A percentile compares a stretch with the other conserved stretches of the same genome.
Conservation (phyloP, 2,797 vertebrate species). For the Sebastes matsubarae region DNA sequence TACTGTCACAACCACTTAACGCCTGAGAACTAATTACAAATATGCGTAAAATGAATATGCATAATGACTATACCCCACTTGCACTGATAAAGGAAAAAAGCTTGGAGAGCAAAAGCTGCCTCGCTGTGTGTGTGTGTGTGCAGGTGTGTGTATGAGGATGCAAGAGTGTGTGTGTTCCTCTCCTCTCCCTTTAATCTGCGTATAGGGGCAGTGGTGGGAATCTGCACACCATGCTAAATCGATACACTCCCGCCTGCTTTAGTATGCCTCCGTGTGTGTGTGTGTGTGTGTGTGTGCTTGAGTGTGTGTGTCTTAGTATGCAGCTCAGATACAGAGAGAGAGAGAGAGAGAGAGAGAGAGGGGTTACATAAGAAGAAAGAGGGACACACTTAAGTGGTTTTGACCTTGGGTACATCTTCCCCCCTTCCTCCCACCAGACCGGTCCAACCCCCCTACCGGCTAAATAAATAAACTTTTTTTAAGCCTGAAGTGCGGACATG, state of each 20-base stretch:
- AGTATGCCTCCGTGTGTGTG: constrained; percentile 63
- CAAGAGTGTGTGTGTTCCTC: constrained; percentile 36
- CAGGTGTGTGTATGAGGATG: constrained; percentile 14
- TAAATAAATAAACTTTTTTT: constrained; percentile 76
- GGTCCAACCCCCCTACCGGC: neutral
- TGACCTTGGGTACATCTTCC: constrained; percentile 79
- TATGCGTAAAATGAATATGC: constrained; percentile 73
- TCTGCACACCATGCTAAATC: constrained; percentile 83
- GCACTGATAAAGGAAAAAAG: constrained; percentile 67
- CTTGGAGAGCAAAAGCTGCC: constrained; percentile 68
- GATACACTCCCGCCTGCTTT: constrained; percentile 76
- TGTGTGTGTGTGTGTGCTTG: constrained; percentile 25
- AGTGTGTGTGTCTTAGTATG: constrained; percentile 77
- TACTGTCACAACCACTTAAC: constrained; percentile 62
- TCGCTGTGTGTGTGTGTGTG: constrained; percentile 13
- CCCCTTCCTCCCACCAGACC: constrained; percentile 2
- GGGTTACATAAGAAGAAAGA: constrained; percentile 81
- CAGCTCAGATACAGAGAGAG: constrained; percentile 68
- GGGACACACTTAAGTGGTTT: constrained; percentile 82
- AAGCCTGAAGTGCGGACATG: constrained; percentile 44
- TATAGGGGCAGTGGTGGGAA: constrained; percentile 81
- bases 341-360: constrained; percentile 43
- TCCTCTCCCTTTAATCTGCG: constrained; percentile 74
- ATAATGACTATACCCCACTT: constrained; percentile 61
- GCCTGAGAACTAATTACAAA: constrained; percentile 72